Evolutionary conservation across 2,113 vertebrate species (phyloP), one percentile per base, ranked within the genome.

Genomic region (Isichthys henryi): DNA sequence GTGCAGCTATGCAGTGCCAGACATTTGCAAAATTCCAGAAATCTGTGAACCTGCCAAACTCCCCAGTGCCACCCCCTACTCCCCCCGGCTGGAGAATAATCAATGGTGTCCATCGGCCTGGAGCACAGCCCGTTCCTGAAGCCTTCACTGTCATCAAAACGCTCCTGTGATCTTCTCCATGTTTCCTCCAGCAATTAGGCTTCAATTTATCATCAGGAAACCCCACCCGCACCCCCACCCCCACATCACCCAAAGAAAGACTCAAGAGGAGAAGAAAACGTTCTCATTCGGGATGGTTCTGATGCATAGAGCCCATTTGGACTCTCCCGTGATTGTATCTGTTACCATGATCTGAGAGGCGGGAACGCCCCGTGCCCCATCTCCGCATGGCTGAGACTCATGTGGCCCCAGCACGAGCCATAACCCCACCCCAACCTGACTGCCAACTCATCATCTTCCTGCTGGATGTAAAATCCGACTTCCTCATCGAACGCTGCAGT

Each of bases 121-220:
- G 92, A 15, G 93, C 95, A 95, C 94, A 95, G 94, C 95, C 95
- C 93, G 94, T 93, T 92, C 91, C 87, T 93, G 92, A 92, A 92
- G 94, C 93, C 92, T 93, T 94, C 90, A 95, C 95, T 96, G 95
- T 94, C 94, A 93, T 95, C 93, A 96, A 94, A 95, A 95, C 94
- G 93, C 93, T 94, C 94, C 91, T 95, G 94, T 95, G 95, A 96
- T 96, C 95, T 95, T 93, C n/a, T 89, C 91, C 0, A 92, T 93
- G 94, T 95, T 96, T 96, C 94, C 95, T 95, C 94, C 93, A 94
- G 94, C 94, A 95, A 96, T 96, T 95, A 95, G 93, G 93, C 91
- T 93, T 92, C 90, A 91, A 91, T 92, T 93, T 91, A 95, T 95
- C 95, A 96, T 96, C 94, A 95, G 94, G 92, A 93, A 91, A 93